Base-by-base conservation (phyloP, 2,113 vertebrate genomes). In the Pimephales promelas region DNA sequence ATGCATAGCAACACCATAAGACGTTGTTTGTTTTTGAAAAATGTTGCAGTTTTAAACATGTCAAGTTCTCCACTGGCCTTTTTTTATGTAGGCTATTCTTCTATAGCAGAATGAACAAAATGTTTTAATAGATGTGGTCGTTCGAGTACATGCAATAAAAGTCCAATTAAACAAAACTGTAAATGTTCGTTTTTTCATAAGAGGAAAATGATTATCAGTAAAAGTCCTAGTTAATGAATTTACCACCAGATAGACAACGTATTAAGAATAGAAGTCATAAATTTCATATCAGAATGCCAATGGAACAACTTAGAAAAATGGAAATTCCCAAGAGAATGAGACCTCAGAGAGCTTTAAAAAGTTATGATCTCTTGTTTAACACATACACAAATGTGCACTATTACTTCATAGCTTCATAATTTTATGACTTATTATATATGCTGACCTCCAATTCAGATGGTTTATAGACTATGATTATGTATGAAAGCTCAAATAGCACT, bases 121-220 rank as follows among this genome's bases (percentile, higher is more conserved):
- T 90, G 90, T 89, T 89, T 84, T 84, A 84, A 86, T 89, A 86
- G 89, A 90, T 84, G 54, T 4, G 43, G 57, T 92, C 88, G 88
- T 92, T 26, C 84, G 52, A 79, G 79, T 77, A 57, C 84, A 47
- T 75, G 86, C 54, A 74, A 84, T 92, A 87, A 90, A 90, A 64
- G 26, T 87, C 82, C 71, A 71, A 83, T 86, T 84, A 83, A 71
- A 66, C 62, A 64, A 10, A 74, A 31, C 79, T 78, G 47, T 79
- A 87, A 86, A 84, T 31, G 3, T 24, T 66, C 2, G 57, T 31
- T 73, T 88, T 79, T 83, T 70, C 34, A 76, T 61, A 83, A 54
- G 81, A 73, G 64, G 66, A 88, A 85, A 83, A 82, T 77, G 52
- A 86, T 85, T 59, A 85, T 72, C n/a, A 71, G 71, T 79, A 36